Percentiles rank a stretch among this genome's conserved stretches.
Evolutionary conservation across 2,797 vertebrate species (phyloP).

Genomic region (Orestias chungarensis): DNA sequence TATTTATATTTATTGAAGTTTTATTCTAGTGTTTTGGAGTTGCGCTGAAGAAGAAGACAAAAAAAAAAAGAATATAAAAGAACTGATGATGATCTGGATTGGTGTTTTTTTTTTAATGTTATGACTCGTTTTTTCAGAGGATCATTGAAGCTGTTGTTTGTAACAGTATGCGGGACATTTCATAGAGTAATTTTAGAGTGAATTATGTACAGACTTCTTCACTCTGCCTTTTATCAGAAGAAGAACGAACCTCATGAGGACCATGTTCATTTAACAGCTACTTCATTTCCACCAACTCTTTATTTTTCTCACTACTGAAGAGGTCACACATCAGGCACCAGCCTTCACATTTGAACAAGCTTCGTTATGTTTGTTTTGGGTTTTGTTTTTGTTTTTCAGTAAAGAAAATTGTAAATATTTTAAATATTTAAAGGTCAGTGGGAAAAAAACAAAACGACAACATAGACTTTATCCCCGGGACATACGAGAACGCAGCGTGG

Average conservation of each 20-base stretch:
- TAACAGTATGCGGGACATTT: conserved; percentile 77
- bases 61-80: conserved; percentile 60
- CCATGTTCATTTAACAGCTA: conserved; percentile 64
- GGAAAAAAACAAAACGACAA: conserved; percentile 67
- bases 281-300: conserved; percentile 74
- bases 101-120: conserved; percentile 58
- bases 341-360: conserved; percentile 63
- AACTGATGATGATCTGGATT: conserved; percentile 73
- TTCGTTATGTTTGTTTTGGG: conserved; percentile 77
- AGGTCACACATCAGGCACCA: conserved; percentile 61
- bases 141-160: conserved; percentile 84
- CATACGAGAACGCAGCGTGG: conserved; percentile 54
- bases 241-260: conserved; percentile 65
- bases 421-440: conserved; percentile 90
- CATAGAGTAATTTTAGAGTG: conserved; percentile 71
- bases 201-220: conserved; percentile 67
- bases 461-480: conserved; percentile 69
- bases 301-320: conserved; percentile 77
- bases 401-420: conserved; percentile 95
- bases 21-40: conserved; percentile 73
- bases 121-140: conserved; percentile 78
- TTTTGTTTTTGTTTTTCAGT: conserved; percentile 89
- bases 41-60: conserved; percentile 65
- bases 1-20: conserved; percentile 85
- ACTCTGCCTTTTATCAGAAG: conserved; percentile 57